Base-by-base conservation (phyloP, 2,797 vertebrate species). In the Tinamus major region DNA sequence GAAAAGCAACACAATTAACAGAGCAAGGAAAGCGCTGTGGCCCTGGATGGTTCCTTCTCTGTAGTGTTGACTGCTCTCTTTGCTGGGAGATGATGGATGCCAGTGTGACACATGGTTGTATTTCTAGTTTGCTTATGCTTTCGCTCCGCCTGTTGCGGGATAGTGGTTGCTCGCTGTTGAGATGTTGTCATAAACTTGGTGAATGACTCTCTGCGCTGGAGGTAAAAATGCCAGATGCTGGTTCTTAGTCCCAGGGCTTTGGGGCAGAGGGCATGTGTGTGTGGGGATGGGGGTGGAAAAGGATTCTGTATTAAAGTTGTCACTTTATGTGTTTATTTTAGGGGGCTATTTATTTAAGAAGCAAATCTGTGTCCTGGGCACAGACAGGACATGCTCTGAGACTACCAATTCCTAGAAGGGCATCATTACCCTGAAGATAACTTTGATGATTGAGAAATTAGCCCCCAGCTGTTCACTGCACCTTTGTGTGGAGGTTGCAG, bases 31-130 rank as follows among this genome's bases (percentile, higher is more conserved):
- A 35, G 64, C 63, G 23, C 37, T 27, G 16, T 35, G 80, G 58
- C 46, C 89, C 41, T 55, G 31, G 8, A 0, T n/a, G 37, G 56
- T 49, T 93, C 35, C 1, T 55, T 86, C 56, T 74, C 23, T 74
- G 35, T 46, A 19, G 55, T 8, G 76, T 53, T 91, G 86, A 13
- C 24, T 74, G 56, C 24, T 70, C 9, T 79, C 26, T 44, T n/a
- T 78, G 64, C 74, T 81, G 87, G 69, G 76, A 74, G 19, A 24
- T 84, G 85, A 67, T 59, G 8, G 87, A 59, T 91, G 67, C 77
- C 74, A 92, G 67, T 31, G 2, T 81, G 87, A 92, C 35, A 46
- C 74, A 7, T 5, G 39, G 39, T 64, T 27, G 1, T 44, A 48
- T 72, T 70, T 46, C 77, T 84, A 15, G 53, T 21, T 64, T 23